A percentile compares a stretch with the other conserved stretches of the same genome.
phyloP scores from a whole-genome alignment of 2,797 vertebrate species.

The Argya squamiceps region DNA sequence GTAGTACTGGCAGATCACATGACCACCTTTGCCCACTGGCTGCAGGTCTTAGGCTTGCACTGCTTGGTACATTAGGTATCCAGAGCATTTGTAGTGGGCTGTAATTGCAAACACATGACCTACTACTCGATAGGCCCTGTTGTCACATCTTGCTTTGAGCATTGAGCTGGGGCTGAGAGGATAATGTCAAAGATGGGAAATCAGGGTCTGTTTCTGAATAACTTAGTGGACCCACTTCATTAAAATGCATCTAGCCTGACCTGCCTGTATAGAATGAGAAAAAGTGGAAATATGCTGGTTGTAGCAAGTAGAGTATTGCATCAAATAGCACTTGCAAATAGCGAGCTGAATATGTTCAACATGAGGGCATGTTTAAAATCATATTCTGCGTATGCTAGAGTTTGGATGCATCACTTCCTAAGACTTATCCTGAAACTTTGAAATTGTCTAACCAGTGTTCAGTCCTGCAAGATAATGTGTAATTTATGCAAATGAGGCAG shows the following conservation, averaged over 20 bases:
- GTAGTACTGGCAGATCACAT: background rate
- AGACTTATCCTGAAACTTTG: background rate
- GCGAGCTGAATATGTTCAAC: background rate
- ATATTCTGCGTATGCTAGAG: background rate
- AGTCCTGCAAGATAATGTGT: background rate
- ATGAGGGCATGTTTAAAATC: background rate
- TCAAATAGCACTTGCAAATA: background rate
- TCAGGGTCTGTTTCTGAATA: background rate
- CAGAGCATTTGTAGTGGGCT: background rate
- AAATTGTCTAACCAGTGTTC: background rate
- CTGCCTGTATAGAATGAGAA: background rate
- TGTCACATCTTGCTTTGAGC: background rate
- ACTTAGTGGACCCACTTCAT: background rate
- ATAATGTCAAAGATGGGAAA: background rate
- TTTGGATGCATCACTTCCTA: background rate
- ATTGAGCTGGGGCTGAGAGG: background rate
- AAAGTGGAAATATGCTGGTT: background rate
- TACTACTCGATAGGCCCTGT: background rate
- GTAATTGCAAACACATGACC: background rate
- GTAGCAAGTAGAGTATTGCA: background rate
- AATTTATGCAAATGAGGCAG: background rate
- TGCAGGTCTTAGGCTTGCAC: slow-evolving; percentile 31
- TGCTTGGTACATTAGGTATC: slow-evolving; percentile 14
- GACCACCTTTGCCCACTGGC: background rate
- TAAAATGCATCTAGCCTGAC: background rate